Evolutionary conservation across 2,797 vertebrate species (phyloP).

Genomic region (Phalloptychus januarius): DNA sequence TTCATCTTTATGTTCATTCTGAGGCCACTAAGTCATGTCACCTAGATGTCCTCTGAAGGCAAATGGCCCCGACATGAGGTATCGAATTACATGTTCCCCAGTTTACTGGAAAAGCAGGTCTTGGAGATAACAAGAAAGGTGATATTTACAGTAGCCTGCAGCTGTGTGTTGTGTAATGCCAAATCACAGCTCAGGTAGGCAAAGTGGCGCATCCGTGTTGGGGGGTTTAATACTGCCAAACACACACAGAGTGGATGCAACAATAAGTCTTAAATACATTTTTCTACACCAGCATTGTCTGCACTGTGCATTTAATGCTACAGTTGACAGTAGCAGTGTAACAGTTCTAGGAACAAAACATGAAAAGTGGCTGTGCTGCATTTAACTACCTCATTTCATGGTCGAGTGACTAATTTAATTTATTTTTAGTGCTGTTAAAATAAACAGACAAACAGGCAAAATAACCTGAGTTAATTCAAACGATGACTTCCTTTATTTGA

Average conservation of each 20-base stretch:
- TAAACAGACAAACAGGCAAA: not conserved
- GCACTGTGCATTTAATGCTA: not conserved
- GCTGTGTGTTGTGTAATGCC: constrained; percentile 57
- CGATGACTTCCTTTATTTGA: not conserved
- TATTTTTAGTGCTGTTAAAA: not conserved
- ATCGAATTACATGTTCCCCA: constrained; percentile 80
- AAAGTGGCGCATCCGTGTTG: constrained; percentile 15
- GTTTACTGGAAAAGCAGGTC: constrained; percentile 85
- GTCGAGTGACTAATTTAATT: not conserved
- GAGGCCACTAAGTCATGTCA: constrained; percentile 80
- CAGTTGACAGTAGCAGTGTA: not conserved
- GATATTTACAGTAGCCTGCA: constrained; percentile 80
- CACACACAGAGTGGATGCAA: not conserved
- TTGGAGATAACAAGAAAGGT: constrained; percentile 83
- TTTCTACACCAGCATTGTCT: not conserved
- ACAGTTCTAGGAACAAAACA: constrained; percentile 10
- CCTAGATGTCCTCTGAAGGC: constrained; percentile 81
- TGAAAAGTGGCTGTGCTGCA: constrained; percentile 20
- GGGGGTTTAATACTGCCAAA: constrained; percentile 3
- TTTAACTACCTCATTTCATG: constrained; percentile 5
- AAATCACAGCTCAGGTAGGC: constrained; percentile 69
- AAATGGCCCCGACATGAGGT: constrained; percentile 66
- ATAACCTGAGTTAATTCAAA: not conserved
- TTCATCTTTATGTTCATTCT: constrained; percentile 81
- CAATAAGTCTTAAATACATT: not conserved